Base-by-base conservation (phyloP, 2,888 invertebrate species). In the Caenorhabditis angaria region DNA sequence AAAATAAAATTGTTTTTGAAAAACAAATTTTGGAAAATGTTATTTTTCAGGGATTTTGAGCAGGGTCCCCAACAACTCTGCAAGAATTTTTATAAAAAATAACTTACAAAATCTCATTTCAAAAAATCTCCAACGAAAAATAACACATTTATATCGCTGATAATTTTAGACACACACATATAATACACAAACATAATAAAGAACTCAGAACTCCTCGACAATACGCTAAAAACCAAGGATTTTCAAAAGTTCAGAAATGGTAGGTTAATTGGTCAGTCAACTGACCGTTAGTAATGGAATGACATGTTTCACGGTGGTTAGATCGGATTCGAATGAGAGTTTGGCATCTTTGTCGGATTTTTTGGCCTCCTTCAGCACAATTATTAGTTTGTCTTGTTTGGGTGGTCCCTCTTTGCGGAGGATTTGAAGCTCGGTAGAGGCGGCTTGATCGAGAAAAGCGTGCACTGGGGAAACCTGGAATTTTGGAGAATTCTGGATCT, bases 281-380 rank as follows among this genome's bases (percentile, higher is more conserved):
- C 61, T 58, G 10, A 70, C 70, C 25, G 71, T 71, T 18, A 71
- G 29, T n/a, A 71, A 61, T 12, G 71, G 71, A 8, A 71, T 55
- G 54, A 64, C 66, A 32, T 64, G 61, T 50, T 71, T 71, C 22
- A 66, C 56, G 8, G 53, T 29, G 22, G 57, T 59, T 22, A 61
- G 53, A 25, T 69, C 72, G 22, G 67, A 67, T 47, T 76, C 67
- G 59, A 78, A 78, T n/a, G 71, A 65, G n/a, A 67, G 69, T 62
- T 63, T 62, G 4, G 80, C 64, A 65, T 80, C 77, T 41, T 71
- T 73, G 50, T 81, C 78, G 10, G 61, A 56, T 54, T 74, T 70
- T 54, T 75, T 78, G 6, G 81, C 76, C 51, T 78, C 78, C 68
- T 80, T 81, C 50, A 71, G 67, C 64, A 78, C 59, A 1, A 80